These are phyloP conservation scores for Addax nasomaculatus DNA, from an alignment of 2,113 vertebrate genomes.

Conservation along the genomic window DNA sequence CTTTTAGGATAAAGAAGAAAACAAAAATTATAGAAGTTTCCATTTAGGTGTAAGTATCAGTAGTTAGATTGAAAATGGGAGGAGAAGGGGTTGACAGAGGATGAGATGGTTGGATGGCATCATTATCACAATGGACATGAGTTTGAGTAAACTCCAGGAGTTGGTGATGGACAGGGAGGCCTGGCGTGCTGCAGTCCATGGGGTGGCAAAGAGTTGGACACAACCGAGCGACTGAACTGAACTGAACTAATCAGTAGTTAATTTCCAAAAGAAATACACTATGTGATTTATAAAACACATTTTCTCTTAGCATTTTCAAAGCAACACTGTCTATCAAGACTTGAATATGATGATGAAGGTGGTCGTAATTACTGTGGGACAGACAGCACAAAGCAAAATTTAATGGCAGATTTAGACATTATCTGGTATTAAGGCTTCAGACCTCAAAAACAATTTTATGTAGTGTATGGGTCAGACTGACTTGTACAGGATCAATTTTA, in stretches of 20 bases:
- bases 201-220: neutral
- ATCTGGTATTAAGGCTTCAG: conserved; percentile 39
- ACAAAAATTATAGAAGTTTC: neutral
- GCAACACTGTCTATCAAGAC: neutral
- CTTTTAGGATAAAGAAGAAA: neutral
- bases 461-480: conserved; percentile 50
- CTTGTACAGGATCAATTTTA: conserved; percentile 22
- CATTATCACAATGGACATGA: neutral
- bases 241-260: neutral
- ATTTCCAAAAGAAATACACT: neutral
- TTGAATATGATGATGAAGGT: neutral
- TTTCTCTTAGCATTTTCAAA: neutral
- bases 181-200: neutral
- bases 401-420: neutral
- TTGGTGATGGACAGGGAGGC: neutral
- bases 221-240: neutral
- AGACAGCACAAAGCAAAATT: conserved; percentile 17
- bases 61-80: neutral
- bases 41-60: neutral
- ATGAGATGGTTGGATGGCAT: neutral
- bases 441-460: conserved; percentile 30
- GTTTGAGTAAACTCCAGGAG: neutral
- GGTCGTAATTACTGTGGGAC: conserved; percentile 40
- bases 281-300: neutral
- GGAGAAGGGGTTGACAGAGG: neutral